Base-by-base conservation (phyloP, 2,113 vertebrate genomes). In the Tringa solitaria region DNA sequence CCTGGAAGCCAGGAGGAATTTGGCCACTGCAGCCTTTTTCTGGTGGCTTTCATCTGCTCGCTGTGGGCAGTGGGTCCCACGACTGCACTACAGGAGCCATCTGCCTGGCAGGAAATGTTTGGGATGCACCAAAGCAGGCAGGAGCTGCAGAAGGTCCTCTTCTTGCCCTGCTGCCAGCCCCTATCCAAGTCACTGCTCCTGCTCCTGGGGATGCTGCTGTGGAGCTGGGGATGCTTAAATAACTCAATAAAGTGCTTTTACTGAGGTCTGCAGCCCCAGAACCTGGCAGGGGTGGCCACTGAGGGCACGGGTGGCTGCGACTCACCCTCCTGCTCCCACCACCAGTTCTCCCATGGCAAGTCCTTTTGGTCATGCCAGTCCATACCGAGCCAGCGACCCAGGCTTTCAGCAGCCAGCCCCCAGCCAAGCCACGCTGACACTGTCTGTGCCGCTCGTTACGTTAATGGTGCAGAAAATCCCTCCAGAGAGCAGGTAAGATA, bases 331-430 rank as follows among this genome's bases (percentile, higher is more conserved):
- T n/a, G 28, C 37, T 45, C 21, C 30, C 67, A 77, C 28, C 35
- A 37, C 19, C 23, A 2, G 39, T 26, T 14, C 27, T 81, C 39
- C 69, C 75, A 14, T 19, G 18, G 4, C 32, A 13, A 6, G 12
- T 35, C 30, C 43, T 17, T 43, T 35, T 12, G 41, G 26, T 51
- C 0, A 0, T 48, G 43, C 50, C 39, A 19, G 65, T 12, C 56
- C 41, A 2, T 7, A 32, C 27, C 1, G 5, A 79, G 57, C 22
- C 68, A 51, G 50, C 3, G 8, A 12, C 9, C 0, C 0, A 53
- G 24, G 50, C 39, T 46, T 46, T 72, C 88, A 41, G 32, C 41
- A 45, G 54, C 27, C n/a, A 81, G 61, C 28, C 33, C 22, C 15
- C 33, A 35, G 78, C 51, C 41, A 57, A 50, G 33, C 6, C 2